Percentiles rank a stretch among this genome's conserved stretches.
Conservation (phyloP, 2,888 invertebrate genomes). For the Cremastobaeus sp. region DNA sequence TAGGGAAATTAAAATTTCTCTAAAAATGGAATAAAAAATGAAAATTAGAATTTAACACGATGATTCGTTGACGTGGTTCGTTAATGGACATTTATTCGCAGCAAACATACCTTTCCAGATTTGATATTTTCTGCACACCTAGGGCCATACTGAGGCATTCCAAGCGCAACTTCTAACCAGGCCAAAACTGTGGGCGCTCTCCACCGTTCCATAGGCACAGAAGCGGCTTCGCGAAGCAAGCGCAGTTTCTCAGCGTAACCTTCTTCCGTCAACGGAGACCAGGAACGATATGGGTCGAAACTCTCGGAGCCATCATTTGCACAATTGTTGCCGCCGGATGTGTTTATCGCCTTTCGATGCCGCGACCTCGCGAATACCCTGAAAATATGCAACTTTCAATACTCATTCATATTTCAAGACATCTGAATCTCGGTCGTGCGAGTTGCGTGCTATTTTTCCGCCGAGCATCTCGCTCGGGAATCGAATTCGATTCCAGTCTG, state of each 20-base stretch:
- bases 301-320: constrained; percentile 80
- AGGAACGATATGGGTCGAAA: constrained; percentile 81
- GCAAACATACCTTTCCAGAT: constrained; percentile 88
- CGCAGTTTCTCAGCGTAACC: constrained; percentile 88
- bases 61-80: too few species aligned
- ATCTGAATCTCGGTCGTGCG: neutral
- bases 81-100: too few species aligned
- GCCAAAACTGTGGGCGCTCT: constrained; percentile 94
- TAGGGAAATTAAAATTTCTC: too few species aligned
- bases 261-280: constrained; percentile 85
- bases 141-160: constrained; percentile 95
- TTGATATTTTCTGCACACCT: constrained; percentile 95
- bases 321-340: constrained; percentile 79
- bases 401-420: constrained; percentile 21
- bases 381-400: constrained; percentile 29
- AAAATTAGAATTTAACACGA: too few species aligned
- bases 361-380: constrained; percentile 91
- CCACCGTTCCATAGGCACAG: constrained; percentile 93
- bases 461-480: constrained; percentile 4
- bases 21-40: too few species aligned
- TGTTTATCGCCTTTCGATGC: constrained; percentile 87
- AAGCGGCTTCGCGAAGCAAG: constrained; percentile 88
- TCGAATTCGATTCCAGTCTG: constrained; percentile 17
- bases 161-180: constrained; percentile 95
- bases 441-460: constrained; percentile 6